Percentiles rank a stretch among this genome's conserved stretches.
Evolutionary conservation across 2,797 vertebrate genomes (phyloP).

Genomic region (Crenuchus spilurus): DNA sequence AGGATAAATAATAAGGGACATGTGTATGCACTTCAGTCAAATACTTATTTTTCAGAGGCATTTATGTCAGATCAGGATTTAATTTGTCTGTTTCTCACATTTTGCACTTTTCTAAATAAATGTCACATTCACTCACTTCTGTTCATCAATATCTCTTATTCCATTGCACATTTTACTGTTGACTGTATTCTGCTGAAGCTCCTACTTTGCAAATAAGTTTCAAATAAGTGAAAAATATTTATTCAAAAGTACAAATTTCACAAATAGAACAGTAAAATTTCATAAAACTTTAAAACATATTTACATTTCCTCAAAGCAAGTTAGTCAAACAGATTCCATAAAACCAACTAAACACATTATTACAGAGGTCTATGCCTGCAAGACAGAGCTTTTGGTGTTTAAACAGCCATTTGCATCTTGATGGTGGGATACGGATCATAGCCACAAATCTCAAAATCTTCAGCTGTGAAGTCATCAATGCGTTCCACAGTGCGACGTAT

Average conservation of each 20-base stretch:
- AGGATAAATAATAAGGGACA: too few relatives aligned
- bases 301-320: too few relatives aligned
- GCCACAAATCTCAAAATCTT: slow-evolving; percentile 90
- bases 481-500: slow-evolving; percentile 86
- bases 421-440: slow-evolving; percentile 92
- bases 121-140: neutral
- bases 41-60: too few relatives aligned
- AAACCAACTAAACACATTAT: too few relatives aligned
- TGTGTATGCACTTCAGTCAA: too few relatives aligned
- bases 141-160: neutral
- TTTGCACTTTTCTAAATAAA: neutral
- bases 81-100: neutral
- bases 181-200: neutral
- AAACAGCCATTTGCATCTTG: slow-evolving; percentile 98
- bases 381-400: slow-evolving; percentile 32
- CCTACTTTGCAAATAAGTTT: neutral
- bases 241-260: neutral
- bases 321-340: too few relatives aligned
- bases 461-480: slow-evolving; percentile 86
- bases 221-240: neutral
- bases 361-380: neutral
- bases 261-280: neutral
- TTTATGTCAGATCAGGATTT: too few relatives aligned
- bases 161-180: neutral
- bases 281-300: neutral